phyloP scores from a whole-genome alignment of 2,797 vertebrate genomes.

The Channallabes apus region DNA sequence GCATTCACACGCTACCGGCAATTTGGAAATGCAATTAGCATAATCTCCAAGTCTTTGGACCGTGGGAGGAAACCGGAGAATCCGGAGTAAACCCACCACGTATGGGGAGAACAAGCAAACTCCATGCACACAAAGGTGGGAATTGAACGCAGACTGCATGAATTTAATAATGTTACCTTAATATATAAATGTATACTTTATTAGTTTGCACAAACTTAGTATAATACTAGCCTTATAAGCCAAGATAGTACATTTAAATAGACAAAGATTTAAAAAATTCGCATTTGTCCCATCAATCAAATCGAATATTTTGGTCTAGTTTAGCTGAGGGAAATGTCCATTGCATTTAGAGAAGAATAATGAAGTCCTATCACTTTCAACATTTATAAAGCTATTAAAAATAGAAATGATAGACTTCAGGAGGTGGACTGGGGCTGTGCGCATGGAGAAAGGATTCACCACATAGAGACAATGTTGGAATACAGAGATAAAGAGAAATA shows the following conservation, averaged over 20 bases:
- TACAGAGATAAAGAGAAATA: background rate
- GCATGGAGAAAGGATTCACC: background rate
- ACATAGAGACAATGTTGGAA: background rate
- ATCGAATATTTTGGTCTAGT: background rate
- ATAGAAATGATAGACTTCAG: background rate
- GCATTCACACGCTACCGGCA: too few relatives aligned
- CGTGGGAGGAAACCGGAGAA: too few relatives aligned
- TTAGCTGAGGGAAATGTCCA: background rate
- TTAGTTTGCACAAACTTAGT: background rate
- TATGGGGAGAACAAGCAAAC: too few relatives aligned
- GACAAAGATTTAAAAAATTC: background rate
- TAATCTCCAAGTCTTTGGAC: too few relatives aligned
- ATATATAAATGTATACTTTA: background rate
- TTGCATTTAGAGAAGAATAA: background rate
- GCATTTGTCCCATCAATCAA: background rate
- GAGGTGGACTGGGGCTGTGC: background rate
- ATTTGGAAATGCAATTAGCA: too few relatives aligned
- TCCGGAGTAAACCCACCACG: too few relatives aligned
- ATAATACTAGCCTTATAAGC: background rate
- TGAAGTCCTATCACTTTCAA: background rate
- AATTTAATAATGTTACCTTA: background rate
- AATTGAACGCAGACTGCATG: too few relatives aligned
- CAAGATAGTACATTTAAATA: background rate
- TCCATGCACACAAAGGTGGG: too few relatives aligned
- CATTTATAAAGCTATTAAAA: background rate